Percentiles rank a stretch among this genome's conserved stretches.
phyloP scores from a whole-genome alignment of 1,140 invertebrate genomes.

The Hormaphis cornu region DNA sequence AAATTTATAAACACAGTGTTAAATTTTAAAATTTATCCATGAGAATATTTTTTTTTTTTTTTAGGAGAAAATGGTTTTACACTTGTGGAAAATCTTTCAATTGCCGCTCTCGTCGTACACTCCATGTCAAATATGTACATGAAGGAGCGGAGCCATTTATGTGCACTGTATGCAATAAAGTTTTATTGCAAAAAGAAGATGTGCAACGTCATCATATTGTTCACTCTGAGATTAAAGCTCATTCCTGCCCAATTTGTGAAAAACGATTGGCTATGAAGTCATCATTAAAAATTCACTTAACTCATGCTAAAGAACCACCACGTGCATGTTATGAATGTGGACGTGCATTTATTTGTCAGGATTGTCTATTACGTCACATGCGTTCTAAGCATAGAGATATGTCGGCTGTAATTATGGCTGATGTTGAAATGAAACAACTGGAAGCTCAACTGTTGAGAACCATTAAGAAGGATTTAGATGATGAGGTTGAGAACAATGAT shows the following conservation, averaged over 20 bases:
- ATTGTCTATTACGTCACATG: conserved; percentile 59
- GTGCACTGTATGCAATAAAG: conserved; percentile 52
- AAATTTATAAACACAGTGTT: too few relatives aligned
- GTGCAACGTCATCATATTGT: conserved; percentile 52
- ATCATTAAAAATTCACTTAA: conserved; percentile 55
- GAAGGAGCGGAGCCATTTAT: conserved; percentile 54
- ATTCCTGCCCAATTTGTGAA: conserved; percentile 51
- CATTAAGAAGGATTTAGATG: conserved; percentile 30
- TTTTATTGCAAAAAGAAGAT: conserved; percentile 59
- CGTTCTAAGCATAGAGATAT: conserved; percentile 56
- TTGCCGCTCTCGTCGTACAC: conserved; percentile 52
- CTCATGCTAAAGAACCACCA: conserved; percentile 52
- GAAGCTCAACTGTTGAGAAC: conserved; percentile 42
- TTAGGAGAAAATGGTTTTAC: conserved; percentile 58
- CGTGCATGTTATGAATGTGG: conserved; percentile 55
- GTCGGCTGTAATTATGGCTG: conserved; percentile 53
- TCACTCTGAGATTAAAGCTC: conserved; percentile 56
- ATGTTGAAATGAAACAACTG: conserved; percentile 54
- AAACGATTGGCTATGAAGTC: conserved; percentile 58
- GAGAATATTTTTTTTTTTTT: too few relatives aligned
- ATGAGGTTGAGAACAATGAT: neutral
- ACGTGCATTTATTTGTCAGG: conserved; percentile 57
- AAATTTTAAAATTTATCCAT: too few relatives aligned
- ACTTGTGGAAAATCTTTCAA: conserved; percentile 65
- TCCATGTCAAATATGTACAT: conserved; percentile 58